These are phyloP conservation scores for Trididemnum nubilum DNA, from an alignment of 23 tunicate genomes.

Conservation along the genomic window DNA sequence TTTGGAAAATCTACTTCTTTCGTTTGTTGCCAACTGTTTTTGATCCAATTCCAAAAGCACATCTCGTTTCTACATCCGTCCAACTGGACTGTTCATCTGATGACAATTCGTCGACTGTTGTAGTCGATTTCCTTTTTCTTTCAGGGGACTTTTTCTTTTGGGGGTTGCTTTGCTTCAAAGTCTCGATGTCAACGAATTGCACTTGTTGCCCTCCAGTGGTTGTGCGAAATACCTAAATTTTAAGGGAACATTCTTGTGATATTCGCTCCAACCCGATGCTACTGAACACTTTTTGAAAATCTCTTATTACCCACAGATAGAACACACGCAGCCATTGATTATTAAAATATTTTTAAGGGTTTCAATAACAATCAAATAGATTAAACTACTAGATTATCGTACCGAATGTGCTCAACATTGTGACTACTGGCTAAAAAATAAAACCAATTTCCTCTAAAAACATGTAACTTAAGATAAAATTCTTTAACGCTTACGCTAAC, in stretches of 20 bases:
- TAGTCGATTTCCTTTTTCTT: conserved; percentile 63
- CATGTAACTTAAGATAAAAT: no score
- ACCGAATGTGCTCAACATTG: no score
- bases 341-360: no score
- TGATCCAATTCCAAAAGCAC: conserved; percentile 24
- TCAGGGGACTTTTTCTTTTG: conserved; percentile 39
- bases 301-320: no score
- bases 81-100: conserved; percentile 86
- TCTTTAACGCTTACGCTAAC: no score
- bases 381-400: no score
- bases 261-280: no score
- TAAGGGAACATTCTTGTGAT: conserved; percentile 77
- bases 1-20: conserved; percentile 21
- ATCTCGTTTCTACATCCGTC: conserved; percentile 91
- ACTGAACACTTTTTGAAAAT: no score
- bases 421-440: no score
- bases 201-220: conserved; percentile 98
- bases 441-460: no score
- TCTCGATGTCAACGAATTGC: conserved; percentile 93
- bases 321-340: no score
- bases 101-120: conserved; percentile 50
- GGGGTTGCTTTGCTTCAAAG: conserved; percentile 82
- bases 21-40: background rate
- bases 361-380: background rate
- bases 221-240: conserved; percentile 87